phyloP scores from a whole-genome alignment of 1,140 invertebrate genomes.

The Daktulosphaira vitifoliae region DNA sequence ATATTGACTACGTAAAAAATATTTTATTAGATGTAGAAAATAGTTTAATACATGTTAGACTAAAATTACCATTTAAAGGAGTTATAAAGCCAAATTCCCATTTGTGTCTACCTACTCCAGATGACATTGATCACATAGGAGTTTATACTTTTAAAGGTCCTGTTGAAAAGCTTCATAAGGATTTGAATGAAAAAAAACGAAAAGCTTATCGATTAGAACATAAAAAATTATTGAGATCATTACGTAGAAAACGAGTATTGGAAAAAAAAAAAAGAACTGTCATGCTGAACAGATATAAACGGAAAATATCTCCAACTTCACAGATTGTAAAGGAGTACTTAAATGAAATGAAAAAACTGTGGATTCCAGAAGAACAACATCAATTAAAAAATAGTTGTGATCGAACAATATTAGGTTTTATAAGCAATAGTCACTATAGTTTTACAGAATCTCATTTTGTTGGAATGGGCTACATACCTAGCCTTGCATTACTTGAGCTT shows the following conservation, averaged over 20 bases:
- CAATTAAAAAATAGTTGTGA: slow-evolving; percentile 52
- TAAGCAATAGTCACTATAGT: slow-evolving; percentile 59
- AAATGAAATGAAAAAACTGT: slow-evolving; percentile 56
- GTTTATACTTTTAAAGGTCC: slow-evolving; percentile 17
- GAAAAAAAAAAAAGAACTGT: slow-evolving; percentile 45
- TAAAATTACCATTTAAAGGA: slow-evolving; percentile 38
- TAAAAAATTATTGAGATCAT: slow-evolving; percentile 50
- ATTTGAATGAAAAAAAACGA: slow-evolving; percentile 46
- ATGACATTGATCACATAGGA: slow-evolving; percentile 23
- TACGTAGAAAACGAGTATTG: slow-evolving; percentile 49
- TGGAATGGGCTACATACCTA: slow-evolving; percentile 59
- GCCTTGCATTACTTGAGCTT: slow-evolving; percentile 49
- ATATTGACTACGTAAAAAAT: not conserved
- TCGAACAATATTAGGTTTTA: slow-evolving; percentile 63
- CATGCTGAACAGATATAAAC: slow-evolving; percentile 21
- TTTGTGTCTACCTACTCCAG: slow-evolving; percentile 37
- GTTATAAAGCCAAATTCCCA: slow-evolving; percentile 35
- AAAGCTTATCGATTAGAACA: slow-evolving; percentile 52
- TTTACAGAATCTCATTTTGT: slow-evolving; percentile 54
- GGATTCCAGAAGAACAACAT: slow-evolving; percentile 52
- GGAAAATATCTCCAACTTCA: slow-evolving; percentile 38
- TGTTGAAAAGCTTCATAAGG: slow-evolving; percentile 36
- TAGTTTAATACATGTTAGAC: slow-evolving; percentile 38
- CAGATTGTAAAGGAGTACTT: slow-evolving; percentile 48
- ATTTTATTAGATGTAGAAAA: slow-evolving; percentile 12